Evolutionary conservation across 2,888 invertebrate species (phyloP).

Genomic region (Galerucella pusilla): DNA sequence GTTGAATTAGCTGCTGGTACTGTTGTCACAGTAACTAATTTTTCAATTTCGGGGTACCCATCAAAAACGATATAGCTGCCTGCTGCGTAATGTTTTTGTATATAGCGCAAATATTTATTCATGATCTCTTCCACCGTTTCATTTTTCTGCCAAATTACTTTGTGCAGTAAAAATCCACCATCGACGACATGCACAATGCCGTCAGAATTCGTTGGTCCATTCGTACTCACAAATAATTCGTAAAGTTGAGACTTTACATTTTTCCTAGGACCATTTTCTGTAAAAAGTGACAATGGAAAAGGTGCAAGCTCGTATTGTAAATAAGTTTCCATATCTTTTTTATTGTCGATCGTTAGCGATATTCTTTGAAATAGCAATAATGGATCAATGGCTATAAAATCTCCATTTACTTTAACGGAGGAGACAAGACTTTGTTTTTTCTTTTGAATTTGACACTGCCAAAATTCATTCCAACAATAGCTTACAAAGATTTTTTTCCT

Average conservation of each 20-base stretch:
- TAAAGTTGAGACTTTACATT: neutral
- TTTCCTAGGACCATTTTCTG: constrained; percentile 44
- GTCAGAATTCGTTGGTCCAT: constrained; percentile 38
- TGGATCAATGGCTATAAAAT: constrained; percentile 33
- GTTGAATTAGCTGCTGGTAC: constrained; percentile 45
- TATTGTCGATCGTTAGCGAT: too few species aligned
- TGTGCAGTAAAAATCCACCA: constrained; percentile 50
- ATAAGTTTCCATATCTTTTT: constrained; percentile 36
- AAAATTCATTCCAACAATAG: constrained; percentile 51
- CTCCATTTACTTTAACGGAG: constrained; percentile 51
- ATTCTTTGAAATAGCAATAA: constrained; percentile 34
- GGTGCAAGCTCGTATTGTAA: constrained; percentile 53
- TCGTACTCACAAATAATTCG: constrained; percentile 39
- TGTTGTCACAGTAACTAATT: constrained; percentile 31
- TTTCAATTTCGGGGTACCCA: constrained; percentile 49
- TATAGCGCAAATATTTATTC: constrained; percentile 48
- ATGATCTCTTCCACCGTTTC: constrained; percentile 46
- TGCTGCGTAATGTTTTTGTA: constrained; percentile 44
- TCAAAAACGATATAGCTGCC: constrained; percentile 46
- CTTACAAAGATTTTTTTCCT: constrained; percentile 48
- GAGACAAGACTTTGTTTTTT: constrained; percentile 50
- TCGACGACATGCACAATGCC: constrained; percentile 47
- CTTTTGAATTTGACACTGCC: constrained; percentile 50
- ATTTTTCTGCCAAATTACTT: constrained; percentile 37
- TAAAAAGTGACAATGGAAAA: constrained; percentile 49